Evolutionary conservation across 2,797 vertebrate species (phyloP), one percentile per base, ranked within the genome.

Genomic region (Pangasius djambal): DNA sequence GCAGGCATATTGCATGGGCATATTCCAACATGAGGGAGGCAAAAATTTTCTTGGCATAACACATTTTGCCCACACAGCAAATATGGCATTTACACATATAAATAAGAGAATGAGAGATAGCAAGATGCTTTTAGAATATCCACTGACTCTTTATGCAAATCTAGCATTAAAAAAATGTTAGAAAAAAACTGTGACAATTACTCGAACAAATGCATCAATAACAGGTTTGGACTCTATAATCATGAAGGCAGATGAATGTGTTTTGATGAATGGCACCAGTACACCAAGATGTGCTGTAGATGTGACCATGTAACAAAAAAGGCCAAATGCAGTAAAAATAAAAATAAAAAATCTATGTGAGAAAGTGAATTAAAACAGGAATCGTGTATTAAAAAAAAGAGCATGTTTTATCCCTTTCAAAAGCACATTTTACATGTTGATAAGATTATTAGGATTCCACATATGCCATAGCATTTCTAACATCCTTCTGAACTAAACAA

Each of bases 51-150:
- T 81, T 63, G 85, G 74, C 75, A 85, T 85, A 75, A 59, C 87
- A 88, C 57, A 34, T 91, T 91, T 89, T 83, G 72, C 77, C 86
- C 86, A 87, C 90, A 89, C 50, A 83, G 87, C 70, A 69, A 87
- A 89, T 40, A 78, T 84, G 70, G 61, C 87, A 86, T 75, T 84
- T 83, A 74, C 89, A 88, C 87, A 84, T 75, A 89, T 81, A 88
- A 89, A 83, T 63, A 61, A 85, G 48, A 52, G 65, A 70, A 15
- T 2, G 48, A 85, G 65, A 69, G 48, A 61, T 12, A 25, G 50
- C 31, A 83, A 88, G 37, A 88, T 63, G 69, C 40, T 75, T 74
- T 74, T 48, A 44, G 5, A 61, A 40, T 34, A 4, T 52, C 48
- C 12, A 25, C 75, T 37, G 20, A 2, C 31, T 78, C 59, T 78